Evolutionary conservation across 2,113 vertebrate genomes (phyloP).

Genomic region (Clinocottus analis): DNA sequence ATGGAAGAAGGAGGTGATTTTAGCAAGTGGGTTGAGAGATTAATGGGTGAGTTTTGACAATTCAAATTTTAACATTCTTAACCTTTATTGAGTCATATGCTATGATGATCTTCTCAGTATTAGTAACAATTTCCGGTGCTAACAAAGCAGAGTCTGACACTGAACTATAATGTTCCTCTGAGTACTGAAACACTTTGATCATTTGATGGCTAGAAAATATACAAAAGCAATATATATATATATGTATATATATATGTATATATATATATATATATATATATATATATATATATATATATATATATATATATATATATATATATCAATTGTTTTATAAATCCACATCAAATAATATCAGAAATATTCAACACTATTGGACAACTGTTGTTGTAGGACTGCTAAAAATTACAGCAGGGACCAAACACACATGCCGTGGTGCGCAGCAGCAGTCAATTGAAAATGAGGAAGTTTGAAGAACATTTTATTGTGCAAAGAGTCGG

Average conservation of each 20-base stretch:
- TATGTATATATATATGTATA: too few species aligned
- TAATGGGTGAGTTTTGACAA: constrained; percentile 49
- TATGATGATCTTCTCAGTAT: neutral
- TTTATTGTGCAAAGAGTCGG: neutral
- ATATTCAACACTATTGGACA: neutral
- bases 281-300: too few species aligned
- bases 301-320: neutral
- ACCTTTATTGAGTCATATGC: constrained; percentile 47
- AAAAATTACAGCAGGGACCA: neutral
- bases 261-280: too few species aligned
- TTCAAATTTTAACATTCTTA: constrained; percentile 44
- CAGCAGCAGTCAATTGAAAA: neutral
- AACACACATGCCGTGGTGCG: neutral
- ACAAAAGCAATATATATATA: neutral
- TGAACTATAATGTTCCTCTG: neutral
- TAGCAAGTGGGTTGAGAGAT: constrained; percentile 59
- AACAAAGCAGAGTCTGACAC: neutral
- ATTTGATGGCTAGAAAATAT: neutral
- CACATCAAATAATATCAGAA: neutral
- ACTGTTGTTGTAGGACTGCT: neutral
- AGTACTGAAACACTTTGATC: neutral
- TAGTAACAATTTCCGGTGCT: neutral
- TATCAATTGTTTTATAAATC: neutral
- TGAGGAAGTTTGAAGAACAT: neutral
- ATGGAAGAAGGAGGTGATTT: constrained; percentile 69